These are phyloP conservation scores for Orthonyx spaldingii DNA, from an alignment of 2,113 vertebrate genomes.

Conservation along the genomic window DNA sequence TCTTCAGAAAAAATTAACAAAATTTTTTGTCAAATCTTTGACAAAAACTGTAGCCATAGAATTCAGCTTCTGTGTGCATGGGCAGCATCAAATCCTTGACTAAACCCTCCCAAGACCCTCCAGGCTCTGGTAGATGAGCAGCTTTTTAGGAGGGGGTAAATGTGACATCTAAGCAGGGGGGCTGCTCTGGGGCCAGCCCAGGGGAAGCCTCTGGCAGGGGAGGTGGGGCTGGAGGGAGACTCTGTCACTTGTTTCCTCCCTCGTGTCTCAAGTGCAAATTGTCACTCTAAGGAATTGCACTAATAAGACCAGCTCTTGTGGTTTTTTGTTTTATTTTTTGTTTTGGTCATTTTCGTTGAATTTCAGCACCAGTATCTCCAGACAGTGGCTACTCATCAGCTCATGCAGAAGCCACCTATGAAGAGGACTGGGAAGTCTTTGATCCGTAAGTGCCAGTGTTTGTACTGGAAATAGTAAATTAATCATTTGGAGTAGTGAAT, in stretches of 20 bases:
- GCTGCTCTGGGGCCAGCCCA: not conserved
- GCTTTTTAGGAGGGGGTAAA: accelerated
- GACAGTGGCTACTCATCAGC: constrained; percentile 88
- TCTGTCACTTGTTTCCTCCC: not conserved
- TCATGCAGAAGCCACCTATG: constrained; percentile 90
- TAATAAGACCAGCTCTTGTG: constrained; percentile 57
- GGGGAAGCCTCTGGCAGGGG: accelerated
- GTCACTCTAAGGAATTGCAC: not conserved
- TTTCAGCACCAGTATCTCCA: constrained; percentile 88
- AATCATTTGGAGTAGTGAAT: not conserved
- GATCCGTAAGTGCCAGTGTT: constrained; percentile 86
- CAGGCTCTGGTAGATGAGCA: accelerated
- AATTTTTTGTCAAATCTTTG: too few relatives aligned
- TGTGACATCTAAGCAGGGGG: not conserved
- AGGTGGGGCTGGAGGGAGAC: not conserved
- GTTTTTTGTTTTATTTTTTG: constrained; percentile 30
- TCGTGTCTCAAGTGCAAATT: not conserved
- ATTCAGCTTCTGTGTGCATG: not conserved
- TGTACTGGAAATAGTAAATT: not conserved
- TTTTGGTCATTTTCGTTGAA: constrained; percentile 55
- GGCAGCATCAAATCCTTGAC: not conserved
- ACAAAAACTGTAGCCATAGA: not conserved
- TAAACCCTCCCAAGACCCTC: not conserved
- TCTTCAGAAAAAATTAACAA: too few relatives aligned
- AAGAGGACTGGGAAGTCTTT: constrained; percentile 99